A percentile compares a stretch with the other conserved stretches of the same genome.
phyloP scores from a whole-genome alignment of 2,113 vertebrate species.

The Gallinago undulata region DNA sequence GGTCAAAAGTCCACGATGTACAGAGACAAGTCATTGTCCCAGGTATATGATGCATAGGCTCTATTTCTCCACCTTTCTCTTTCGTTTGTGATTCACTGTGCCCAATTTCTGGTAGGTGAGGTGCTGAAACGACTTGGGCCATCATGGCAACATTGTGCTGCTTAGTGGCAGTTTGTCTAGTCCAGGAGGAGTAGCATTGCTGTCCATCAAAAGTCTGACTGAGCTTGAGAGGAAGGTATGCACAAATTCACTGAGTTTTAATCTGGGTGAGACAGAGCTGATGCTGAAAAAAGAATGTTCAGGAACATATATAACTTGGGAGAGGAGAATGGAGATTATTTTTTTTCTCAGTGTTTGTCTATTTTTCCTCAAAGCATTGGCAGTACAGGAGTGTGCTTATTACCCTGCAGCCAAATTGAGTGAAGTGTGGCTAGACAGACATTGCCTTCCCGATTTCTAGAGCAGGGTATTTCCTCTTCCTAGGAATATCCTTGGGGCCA shows the following conservation, averaged over 20 bases:
- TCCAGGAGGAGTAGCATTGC: background rate
- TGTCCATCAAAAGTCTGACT: background rate
- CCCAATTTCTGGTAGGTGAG: background rate
- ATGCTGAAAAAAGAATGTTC: background rate
- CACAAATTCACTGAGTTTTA: background rate
- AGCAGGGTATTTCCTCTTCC: background rate
- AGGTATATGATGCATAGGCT: background rate
- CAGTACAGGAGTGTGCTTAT: background rate
- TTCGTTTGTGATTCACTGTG: background rate
- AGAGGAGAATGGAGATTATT: background rate
- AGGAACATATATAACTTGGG: background rate
- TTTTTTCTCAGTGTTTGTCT: background rate
- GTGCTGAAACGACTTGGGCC: background rate
- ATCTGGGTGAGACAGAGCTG: background rate
- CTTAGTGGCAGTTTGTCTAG: background rate
- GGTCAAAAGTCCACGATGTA: background rate
- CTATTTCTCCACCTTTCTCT: background rate
- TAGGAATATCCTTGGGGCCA: background rate
- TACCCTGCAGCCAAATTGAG: background rate
- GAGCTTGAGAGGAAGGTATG: background rate
- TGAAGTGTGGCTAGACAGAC: background rate
- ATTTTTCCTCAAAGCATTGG: background rate
- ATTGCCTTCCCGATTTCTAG: background rate
- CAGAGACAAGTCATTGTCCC: background rate
- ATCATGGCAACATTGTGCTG: background rate